phyloP scores from a whole-genome alignment of 1,140 invertebrate species.

The Trichonephila clavipes region DNA sequence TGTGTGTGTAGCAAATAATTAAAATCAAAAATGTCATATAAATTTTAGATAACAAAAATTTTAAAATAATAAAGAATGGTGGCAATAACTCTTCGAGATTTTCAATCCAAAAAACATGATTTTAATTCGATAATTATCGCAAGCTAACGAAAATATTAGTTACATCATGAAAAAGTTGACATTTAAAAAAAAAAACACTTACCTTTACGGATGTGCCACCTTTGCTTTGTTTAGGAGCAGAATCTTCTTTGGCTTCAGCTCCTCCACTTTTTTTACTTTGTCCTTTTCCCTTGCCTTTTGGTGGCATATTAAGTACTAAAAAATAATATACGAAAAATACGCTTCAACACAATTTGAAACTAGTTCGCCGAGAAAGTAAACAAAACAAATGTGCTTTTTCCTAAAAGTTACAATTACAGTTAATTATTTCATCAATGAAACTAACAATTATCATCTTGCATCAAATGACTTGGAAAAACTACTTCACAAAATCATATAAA shows the following conservation, averaged over 20 bases:
- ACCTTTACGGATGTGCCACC: conserved; percentile 81
- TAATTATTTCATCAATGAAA: background rate
- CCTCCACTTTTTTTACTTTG: conserved; percentile 59
- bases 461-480: too few species aligned
- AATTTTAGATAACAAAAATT: too few species aligned
- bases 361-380: background rate
- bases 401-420: background rate
- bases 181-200: background rate
- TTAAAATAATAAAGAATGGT: too few species aligned
- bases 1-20: too few species aligned
- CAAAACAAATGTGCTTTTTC: background rate
- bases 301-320: conserved; percentile 70
- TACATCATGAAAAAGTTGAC: too few species aligned
- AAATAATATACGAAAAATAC: background rate
- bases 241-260: conserved; percentile 74
- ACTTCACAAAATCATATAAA: too few species aligned
- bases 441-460: too few species aligned
- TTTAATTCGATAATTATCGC: too few species aligned
- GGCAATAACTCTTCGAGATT: too few species aligned
- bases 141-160: too few species aligned
- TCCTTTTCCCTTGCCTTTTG: conserved; percentile 77
- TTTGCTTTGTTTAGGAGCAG: conserved; percentile 80
- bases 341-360: background rate
- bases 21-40: too few species aligned
- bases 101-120: too few species aligned